These are phyloP conservation scores for Myopa tessellatipennis DNA, from an alignment of 2,888 invertebrate species.

Conservation along the genomic window DNA sequence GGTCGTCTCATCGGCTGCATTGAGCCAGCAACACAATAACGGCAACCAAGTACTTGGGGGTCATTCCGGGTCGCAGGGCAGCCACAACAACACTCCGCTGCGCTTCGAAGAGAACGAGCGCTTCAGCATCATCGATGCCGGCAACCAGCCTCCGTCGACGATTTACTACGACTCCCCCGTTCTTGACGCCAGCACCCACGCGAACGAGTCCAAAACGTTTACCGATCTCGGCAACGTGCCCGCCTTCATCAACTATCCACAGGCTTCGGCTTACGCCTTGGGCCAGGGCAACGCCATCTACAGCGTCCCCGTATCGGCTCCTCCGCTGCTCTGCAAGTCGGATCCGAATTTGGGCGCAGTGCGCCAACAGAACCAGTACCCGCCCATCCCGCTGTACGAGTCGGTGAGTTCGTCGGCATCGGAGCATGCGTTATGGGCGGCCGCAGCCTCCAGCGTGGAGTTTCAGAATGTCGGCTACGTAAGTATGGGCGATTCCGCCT, in stretches of 20 bases:
- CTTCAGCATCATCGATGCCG: constrained; percentile 47
- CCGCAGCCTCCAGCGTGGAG: constrained; percentile 55
- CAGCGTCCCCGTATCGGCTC: constrained; percentile 55
- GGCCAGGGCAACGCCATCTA: constrained; percentile 59
- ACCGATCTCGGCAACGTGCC: constrained; percentile 63
- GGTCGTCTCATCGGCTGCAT: constrained; percentile 56
- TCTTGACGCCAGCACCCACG: constrained; percentile 58
- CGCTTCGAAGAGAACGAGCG: constrained; percentile 59
- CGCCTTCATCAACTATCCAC: constrained; percentile 58
- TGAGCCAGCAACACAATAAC: constrained; percentile 44
- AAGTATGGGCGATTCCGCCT: constrained; percentile 49
- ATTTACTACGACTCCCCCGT: constrained; percentile 59
- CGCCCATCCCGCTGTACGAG: constrained; percentile 59
- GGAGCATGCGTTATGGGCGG: constrained; percentile 57
- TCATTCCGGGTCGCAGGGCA: constrained; percentile 34
- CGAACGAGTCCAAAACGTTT: constrained; percentile 64
- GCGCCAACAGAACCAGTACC: constrained; percentile 59
- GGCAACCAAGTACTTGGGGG: constrained; percentile 40
- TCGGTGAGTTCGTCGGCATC: constrained; percentile 52
- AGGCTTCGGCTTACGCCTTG: constrained; percentile 57
- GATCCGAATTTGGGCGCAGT: constrained; percentile 64
- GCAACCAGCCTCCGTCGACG: constrained; percentile 48
- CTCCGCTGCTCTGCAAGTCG: constrained; percentile 62
- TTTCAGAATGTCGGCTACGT: constrained; percentile 60
- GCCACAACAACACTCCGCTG: constrained; percentile 45